Evolutionary conservation across 1,140 invertebrate genomes (phyloP), one percentile per base, ranked within the genome.

Genomic region (Lepidostoma basale): DNA sequence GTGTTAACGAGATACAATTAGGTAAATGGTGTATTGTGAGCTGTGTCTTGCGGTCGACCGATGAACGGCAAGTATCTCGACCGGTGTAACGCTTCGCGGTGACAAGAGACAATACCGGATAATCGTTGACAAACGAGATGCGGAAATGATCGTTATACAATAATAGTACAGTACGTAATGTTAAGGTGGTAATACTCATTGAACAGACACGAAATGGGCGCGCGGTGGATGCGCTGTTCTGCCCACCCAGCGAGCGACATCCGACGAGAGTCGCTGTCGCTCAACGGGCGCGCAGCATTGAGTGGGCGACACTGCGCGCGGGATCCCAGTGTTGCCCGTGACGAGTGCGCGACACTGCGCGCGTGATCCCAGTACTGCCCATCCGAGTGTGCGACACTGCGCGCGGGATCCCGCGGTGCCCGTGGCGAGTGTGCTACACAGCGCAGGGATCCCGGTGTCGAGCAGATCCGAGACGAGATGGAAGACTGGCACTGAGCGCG

Each of bases 91-190:
- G 52, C 52, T 33, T 58, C 52, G 40, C 59, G 59, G 59, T 18
- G 64, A 36, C 25, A 59, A 58, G 64, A 59, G 64, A 67, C 64
- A 54, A 59, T 59, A 47, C 64, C 64, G 64, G 64, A 65, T 56
- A 56, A n/a, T 44, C 47, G 62, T 36, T 56, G 49, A 65, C 62
- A 44, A 65, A 52, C 45, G 62, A 67, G 52, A 66, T 66, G 64
- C 64, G 54, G 63, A 66, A 66, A 66, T 56, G 63, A 66, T 67
- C 64, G 64, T 67, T 59, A 59, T 67, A 59, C 64, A 59, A 67
- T 59, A 60, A 67, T 59, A 67, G 64, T 67, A 67, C 54, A 39
- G 64, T 67, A 67, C 64, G 52, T 67, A 67, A 67, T 59, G 64
- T 67, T 36, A 60, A 25, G 63, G 63, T 56, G 63, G 58, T 54